Percentiles rank a stretch among this genome's conserved stretches.
phyloP scores from a whole-genome alignment of 2,113 vertebrate genomes.

The Lynx canadensis region DNA sequence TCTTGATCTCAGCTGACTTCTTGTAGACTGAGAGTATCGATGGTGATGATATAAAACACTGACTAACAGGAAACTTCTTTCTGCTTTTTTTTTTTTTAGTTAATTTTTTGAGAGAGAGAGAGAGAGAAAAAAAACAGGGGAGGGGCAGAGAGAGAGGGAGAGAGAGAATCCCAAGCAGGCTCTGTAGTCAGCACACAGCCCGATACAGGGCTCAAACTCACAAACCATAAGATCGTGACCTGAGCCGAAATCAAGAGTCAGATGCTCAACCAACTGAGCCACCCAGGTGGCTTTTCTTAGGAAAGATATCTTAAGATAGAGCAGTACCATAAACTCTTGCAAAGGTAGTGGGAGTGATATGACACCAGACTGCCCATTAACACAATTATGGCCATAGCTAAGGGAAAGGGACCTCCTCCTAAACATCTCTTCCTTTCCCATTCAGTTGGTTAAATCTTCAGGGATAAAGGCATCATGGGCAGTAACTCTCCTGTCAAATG shows the following conservation, averaged over 20 bases:
- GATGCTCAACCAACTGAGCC: no score
- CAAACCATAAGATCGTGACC: no score
- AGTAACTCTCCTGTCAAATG: not conserved
- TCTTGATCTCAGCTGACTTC: slow-evolving; percentile 16
- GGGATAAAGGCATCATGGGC: not conserved
- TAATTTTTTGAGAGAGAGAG: no score
- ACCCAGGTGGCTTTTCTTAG: not conserved
- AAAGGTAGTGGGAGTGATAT: not conserved
- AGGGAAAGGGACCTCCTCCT: slow-evolving; percentile 12
- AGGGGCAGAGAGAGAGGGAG: no score
- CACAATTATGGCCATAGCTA: not conserved
- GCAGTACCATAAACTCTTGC: slow-evolving; percentile 2
- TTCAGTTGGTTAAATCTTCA: not conserved
- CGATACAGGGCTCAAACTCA: no score
- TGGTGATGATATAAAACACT: not conserved
- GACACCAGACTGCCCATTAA: not conserved
- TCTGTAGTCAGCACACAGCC: no score
- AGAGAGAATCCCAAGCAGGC: no score
- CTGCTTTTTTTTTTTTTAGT: not conserved
- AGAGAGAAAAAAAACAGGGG: no score
- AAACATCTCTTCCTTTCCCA: not conserved
- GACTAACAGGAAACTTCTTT: slow-evolving; percentile 25
- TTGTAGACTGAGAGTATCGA: not conserved
- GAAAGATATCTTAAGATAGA: not conserved
- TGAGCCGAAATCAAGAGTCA: no score